Evolutionary conservation across 2,113 vertebrate species (phyloP).

Genomic region (Phylloscopus trochilus): DNA sequence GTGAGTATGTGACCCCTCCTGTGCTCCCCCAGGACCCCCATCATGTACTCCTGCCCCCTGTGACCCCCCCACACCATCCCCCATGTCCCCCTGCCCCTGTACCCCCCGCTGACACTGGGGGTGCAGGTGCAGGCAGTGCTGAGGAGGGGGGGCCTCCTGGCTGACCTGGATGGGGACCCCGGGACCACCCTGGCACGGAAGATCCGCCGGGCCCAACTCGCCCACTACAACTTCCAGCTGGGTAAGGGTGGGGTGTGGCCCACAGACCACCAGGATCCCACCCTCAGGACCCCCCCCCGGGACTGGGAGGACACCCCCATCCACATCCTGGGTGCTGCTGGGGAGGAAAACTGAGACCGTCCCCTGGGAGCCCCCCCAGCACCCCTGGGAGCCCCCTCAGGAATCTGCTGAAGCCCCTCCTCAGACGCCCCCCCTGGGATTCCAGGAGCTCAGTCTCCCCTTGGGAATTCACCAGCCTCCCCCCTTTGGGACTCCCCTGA

Average conservation of each 20-base stretch:
- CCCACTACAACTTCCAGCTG: slow-evolving; percentile 91
- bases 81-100: too few relatives aligned
- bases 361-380: not conserved
- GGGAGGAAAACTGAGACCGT: not conserved
- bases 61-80: not conserved
- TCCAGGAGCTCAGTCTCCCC: not conserved
- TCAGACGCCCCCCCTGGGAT: too few relatives aligned
- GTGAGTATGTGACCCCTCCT: slow-evolving; percentile 58
- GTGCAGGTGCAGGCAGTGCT: slow-evolving; percentile 77
- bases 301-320: not conserved
- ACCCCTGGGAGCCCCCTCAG: too few relatives aligned
- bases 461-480: not conserved
- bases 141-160: slow-evolving; percentile 74
- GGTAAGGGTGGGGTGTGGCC: slow-evolving; percentile 61
- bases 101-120: not conserved
- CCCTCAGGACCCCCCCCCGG: not conserved
- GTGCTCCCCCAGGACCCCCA: not conserved
- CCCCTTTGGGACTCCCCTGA: too few relatives aligned
- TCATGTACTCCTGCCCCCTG: not conserved
- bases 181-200: slow-evolving; percentile 85
- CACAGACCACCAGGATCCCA: not conserved
- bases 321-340: not conserved
- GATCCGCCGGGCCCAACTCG: slow-evolving; percentile 85
- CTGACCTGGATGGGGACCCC: slow-evolving; percentile 72
- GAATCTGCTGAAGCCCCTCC: not conserved